Conservation (phyloP, 2,113 vertebrate species). For the Ranitomeya imitator region DNA sequence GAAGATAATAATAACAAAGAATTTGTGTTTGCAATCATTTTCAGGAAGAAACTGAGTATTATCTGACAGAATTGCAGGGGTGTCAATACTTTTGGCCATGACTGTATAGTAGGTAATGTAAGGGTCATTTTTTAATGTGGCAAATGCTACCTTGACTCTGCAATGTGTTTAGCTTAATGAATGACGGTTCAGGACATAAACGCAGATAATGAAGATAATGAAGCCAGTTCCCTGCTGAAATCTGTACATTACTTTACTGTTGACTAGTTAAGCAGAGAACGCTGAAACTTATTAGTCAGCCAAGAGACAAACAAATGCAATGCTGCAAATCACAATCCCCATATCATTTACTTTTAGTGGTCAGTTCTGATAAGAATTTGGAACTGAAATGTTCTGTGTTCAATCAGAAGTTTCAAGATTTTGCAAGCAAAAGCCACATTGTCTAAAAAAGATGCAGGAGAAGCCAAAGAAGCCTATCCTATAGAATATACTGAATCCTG, state of each 20-base stretch:
- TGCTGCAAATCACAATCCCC: background rate
- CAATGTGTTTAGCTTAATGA: conserved; percentile 8
- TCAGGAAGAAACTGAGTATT: too few relatives aligned
- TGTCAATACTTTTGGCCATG: too few relatives aligned
- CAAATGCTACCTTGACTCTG: conserved; percentile 8
- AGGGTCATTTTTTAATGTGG: background rate
- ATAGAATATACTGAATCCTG: background rate
- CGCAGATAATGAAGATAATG: conserved; percentile 31
- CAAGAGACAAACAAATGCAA: conserved; percentile 12
- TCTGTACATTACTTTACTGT: conserved; percentile 23
- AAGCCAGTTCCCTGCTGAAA: conserved; percentile 7
- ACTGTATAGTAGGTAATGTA: background rate
- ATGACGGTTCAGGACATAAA: conserved; percentile 34
- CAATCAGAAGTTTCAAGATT: conserved; percentile 11
- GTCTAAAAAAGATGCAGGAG: background rate
- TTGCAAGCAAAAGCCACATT: background rate
- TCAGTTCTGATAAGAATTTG: background rate
- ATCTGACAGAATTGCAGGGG: too few relatives aligned
- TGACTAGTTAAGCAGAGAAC: conserved; percentile 4
- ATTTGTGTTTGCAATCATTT: too few relatives aligned
- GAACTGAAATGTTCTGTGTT: background rate
- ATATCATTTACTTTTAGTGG: conserved; percentile 28
- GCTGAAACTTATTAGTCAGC: background rate
- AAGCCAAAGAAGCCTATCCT: background rate
- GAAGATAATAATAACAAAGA: too few relatives aligned